Base-by-base conservation (phyloP, 1,140 invertebrate genomes). In the Drosophila ohnishii region DNA sequence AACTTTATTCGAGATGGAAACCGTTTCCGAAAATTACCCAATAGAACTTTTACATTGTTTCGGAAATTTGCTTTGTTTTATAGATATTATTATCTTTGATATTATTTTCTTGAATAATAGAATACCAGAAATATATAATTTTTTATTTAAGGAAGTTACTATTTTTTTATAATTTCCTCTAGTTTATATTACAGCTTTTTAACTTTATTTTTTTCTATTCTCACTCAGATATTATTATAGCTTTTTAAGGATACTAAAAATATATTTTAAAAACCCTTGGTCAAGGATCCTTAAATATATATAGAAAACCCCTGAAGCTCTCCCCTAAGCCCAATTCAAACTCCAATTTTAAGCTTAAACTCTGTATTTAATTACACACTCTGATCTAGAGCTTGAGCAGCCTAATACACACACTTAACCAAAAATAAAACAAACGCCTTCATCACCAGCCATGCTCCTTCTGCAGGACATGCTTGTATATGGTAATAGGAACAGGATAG, bases 391-490 rank as follows among this genome's bases (percentile, higher is more conserved):
- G 37, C 9, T 37, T 37, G 32, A n/a, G 25, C 51, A 37, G 34
- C 25, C 25, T 35, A 40, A 56, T 50, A 73, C 8, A 69, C 14
- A 14, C 9, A 16, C 13, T 16, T 53, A 37, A 25, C 8, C 0
- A 14, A 14, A 0, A 5, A 5, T 22, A 8, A 14, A 11, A 16
- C 3, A 40, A 9, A 16, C 8, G 22, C 8, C 1, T 6, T 7
- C 14, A 22, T 50, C 19, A 86, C 90, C 90, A 90, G 71, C 94
- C 94, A 90, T 95, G 94, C 39, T 91, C 87, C 47, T 88, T 87
- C 85, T 95, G 95, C 92, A 95, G 95, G 75, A 96, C 94, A 91
- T 96, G 95, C 91, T 96, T 96, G 93, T 96, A 96, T 51, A 96
- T 95, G 5, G 95, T 95, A n/a, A 95, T 94, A 76, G 95, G 95